Percentiles rank a stretch among this genome's conserved stretches.
These are phyloP conservation scores for Cossypha polioptera DNA, from an alignment of 2,797 vertebrate species.

Conservation along the genomic window DNA sequence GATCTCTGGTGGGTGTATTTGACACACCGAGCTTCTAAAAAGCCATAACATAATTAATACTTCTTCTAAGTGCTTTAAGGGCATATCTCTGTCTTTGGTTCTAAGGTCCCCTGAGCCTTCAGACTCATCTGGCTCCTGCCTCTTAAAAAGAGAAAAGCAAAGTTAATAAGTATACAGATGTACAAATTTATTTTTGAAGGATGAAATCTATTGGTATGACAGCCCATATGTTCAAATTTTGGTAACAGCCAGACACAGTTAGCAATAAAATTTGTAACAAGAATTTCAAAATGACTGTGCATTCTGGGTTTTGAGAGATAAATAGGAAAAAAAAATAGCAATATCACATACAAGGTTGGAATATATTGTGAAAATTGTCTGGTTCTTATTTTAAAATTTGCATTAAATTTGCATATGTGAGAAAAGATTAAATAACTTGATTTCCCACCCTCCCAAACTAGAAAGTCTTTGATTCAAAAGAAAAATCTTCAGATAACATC, in stretches of 20 bases:
- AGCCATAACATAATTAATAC: not conserved
- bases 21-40: not conserved
- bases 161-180: not conserved
- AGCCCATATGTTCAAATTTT: not conserved
- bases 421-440: not conserved
- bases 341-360: not conserved
- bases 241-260: not conserved
- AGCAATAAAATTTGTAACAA: not conserved
- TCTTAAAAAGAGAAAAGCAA: not conserved
- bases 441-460: not conserved
- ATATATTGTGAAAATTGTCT: not conserved
- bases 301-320: not conserved
- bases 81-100: not conserved
- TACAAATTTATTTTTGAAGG: not conserved
- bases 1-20: not conserved
- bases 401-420: not conserved
- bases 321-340: not conserved
- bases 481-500: not conserved
- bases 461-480: slow-evolving; percentile 1
- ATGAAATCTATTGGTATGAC: not conserved
- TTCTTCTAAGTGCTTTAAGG: not conserved
- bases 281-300: not conserved
- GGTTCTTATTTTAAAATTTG: not conserved
- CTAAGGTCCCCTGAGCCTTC: not conserved
- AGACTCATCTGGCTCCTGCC: not conserved